Evolutionary conservation across 2,113 vertebrate genomes (phyloP), one percentile per base, ranked within the genome.

Genomic region (Nesospiza acunhae): DNA sequence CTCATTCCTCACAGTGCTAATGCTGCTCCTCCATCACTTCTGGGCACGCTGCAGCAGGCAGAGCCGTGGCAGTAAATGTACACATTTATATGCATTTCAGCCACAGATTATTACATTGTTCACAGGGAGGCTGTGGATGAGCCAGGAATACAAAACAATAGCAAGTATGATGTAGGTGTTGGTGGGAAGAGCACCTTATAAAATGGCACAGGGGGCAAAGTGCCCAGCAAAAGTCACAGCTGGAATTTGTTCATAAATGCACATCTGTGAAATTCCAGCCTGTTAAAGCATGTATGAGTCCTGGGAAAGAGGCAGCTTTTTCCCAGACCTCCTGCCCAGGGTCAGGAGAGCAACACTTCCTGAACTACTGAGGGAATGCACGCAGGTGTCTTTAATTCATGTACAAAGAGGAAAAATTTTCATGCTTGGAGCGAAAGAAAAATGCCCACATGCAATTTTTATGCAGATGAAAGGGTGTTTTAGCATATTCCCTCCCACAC

Each of bases 1-100:
- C 96, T 97, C 97, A 95, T 96, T 97, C 88, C 90, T 97, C 94
- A 95, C 81, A 33, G 89, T 7, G 30, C 76, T 97, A 91, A 92
- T 67, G 87, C 78, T 82, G 78, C 76, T 96, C 95, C 58, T 97
- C 92, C 87, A 95, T 96, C 89, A 94, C 37, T 39, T 5, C 78
- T 89, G 89, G 62, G 78, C 84, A 53, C 3, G 67, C 82, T 91
- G 93, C 50, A 89, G 37, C 94, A 93, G 92, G 78, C 86, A 96
- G 75, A 81, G 79, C 86, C 12, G 7, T n/a, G 87, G 3, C 2
- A 80, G 58, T 24, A 78, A 94, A 86, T 37, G 83, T 2, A 95
- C 88, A 87, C 88, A 84, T 92, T 94, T 81, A 89, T 72, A 88
- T 86, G 90, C 90, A 86, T 84, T 84, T 92, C 85, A 91, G 70